A percentile compares a stretch with the other conserved stretches of the same genome.
Evolutionary conservation across 2,797 vertebrate species (phyloP).

Genomic region (Eptatretus atami): DNA sequence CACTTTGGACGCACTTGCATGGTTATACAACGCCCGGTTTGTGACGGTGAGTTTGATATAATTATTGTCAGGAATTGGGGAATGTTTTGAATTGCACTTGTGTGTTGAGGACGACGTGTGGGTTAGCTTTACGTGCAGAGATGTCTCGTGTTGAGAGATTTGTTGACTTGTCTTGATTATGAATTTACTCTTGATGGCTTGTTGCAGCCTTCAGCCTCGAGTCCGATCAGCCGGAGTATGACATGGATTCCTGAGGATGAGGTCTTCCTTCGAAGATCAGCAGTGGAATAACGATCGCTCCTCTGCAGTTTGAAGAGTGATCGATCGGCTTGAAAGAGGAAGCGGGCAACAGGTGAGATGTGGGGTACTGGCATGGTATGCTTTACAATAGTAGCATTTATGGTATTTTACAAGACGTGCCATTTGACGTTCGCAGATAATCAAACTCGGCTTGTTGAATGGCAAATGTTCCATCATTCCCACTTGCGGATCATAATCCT

Average conservation of each 20-base stretch:
- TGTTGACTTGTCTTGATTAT: not conserved
- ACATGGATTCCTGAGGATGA: conserved; percentile 86
- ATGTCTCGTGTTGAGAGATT: not conserved
- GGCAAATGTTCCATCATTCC: no score
- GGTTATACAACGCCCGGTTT: no score
- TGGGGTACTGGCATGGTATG: no score
- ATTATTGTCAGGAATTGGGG: no score
- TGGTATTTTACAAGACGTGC: no score
- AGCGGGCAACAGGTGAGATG: conserved; percentile 43
- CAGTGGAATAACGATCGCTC: conserved; percentile 67
- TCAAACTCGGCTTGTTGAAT: no score
- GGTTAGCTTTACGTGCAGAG: no score
- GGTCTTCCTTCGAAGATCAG: conserved; percentile 47
- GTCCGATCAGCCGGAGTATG: conserved; percentile 30
- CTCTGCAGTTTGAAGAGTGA: conserved; percentile 65
- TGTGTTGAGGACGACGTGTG: conserved; percentile 16
- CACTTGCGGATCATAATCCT: no score
- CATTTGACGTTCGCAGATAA: no score
- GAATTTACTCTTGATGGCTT: not conserved
- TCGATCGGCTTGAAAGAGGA: conserved; percentile 64
- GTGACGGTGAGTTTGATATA: no score
- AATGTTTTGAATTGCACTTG: not conserved
- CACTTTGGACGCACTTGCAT: no score
- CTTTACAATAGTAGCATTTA: no score
- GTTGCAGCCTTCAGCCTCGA: conserved; percentile 4